A percentile compares a stretch with the other conserved stretches of the same genome.
Evolutionary conservation across 1,140 invertebrate genomes (phyloP).

Genomic region (Spodoptera litura): DNA sequence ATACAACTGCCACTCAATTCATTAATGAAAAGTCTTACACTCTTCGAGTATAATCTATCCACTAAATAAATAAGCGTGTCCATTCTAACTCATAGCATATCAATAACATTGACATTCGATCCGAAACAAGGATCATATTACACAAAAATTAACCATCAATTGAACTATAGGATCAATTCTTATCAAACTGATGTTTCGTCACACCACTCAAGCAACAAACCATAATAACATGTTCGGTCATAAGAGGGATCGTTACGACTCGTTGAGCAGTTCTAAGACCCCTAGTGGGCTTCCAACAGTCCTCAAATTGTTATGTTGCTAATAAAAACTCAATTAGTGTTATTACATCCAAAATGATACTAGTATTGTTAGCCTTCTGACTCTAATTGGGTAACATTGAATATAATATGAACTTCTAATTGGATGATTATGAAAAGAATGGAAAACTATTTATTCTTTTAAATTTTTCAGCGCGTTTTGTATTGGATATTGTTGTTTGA

Average conservation of each 20-base stretch:
- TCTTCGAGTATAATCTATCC: no score
- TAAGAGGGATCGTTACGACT: conserved; percentile 23
- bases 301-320: conserved; percentile 37
- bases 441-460: no score
- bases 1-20: no score
- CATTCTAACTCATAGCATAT: no score
- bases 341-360: conserved; percentile 35
- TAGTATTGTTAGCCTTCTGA: conserved; percentile 7
- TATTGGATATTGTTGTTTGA: no score
- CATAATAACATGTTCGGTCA: conserved; percentile 25
- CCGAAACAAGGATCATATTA: no score
- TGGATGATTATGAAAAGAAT: not conserved
- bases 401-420: conserved; percentile 7
- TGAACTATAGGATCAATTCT: not conserved
- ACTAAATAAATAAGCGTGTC: no score
- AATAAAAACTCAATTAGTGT: conserved; percentile 42
- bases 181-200: not conserved
- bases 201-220: conserved; percentile 5
- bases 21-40: no score
- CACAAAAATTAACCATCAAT: not conserved
- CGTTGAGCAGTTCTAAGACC: not conserved
- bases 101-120: no score
- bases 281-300: conserved; percentile 7
- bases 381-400: not conserved
- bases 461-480: no score